Base-by-base conservation (phyloP, 2,797 vertebrate genomes). In the Helarctos malayanus region DNA sequence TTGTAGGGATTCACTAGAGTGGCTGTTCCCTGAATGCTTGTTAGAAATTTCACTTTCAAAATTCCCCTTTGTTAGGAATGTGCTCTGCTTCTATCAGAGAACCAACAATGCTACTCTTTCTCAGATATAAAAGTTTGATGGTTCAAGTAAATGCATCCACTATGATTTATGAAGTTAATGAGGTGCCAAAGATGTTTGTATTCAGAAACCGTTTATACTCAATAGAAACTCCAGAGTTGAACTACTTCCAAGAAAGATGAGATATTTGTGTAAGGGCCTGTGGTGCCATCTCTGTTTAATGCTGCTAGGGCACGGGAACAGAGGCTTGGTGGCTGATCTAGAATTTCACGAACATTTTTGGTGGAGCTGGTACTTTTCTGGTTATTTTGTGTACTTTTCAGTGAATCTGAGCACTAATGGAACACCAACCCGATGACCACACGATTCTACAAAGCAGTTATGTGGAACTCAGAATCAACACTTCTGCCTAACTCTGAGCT, bases 171-270 rank as follows among this genome's bases (percentile, higher is more conserved):
- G 49, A 88, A 41, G 18, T 49, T 90, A 93, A 65, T 56, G 32
- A 85, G 4, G 32, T 89, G 2, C 21, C 35, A 96, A 82, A 69
- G 47, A 88, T 19, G 7, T 25, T 88, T 96, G 25, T 56, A 52
- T 92, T 92, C 32, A 88, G 73, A 95, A 96, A 97, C 59, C 45
- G 38, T 32, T 93, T 91, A 78, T 21, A 61, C 3, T 94, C 8
- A 83, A 23, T 13, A 80, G 59, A 85, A 76, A 54, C 10, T 32
- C 10, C 21, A 47, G 29, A 73, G 47, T 18, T 52, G 27, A 88
- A 76, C 38, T 45, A 73, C 4, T 9, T 38, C 29, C 78, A 47
- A 76, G 27, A 95, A 52, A 85, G 80, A 54, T 54, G 45, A 69
- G 52, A 76, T 65, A 91, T 76, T 65, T 96, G 56, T 18, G 45